Conservation (phyloP, 1,140 invertebrate species). For the Eufriesea mexicana region DNA sequence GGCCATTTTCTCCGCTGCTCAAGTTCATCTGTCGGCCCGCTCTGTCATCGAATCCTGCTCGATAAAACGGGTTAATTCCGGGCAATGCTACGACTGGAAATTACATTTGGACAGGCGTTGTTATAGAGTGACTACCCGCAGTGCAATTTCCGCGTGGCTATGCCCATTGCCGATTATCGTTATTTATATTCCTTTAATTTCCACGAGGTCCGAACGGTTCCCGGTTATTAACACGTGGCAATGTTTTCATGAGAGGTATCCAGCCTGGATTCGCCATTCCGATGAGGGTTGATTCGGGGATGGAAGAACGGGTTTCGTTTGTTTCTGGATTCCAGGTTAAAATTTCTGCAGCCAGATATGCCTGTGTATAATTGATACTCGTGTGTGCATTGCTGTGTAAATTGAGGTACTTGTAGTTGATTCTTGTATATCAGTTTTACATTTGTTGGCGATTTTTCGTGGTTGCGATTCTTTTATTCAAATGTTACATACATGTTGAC, state of each 20-base stretch:
- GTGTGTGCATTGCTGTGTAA: too few species aligned
- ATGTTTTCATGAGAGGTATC: neutral
- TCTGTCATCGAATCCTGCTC: neutral
- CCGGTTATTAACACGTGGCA: slow-evolving; percentile 1
- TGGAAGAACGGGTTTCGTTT: neutral
- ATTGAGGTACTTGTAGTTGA: too few species aligned
- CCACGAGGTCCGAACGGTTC: neutral
- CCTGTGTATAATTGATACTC: too few species aligned
- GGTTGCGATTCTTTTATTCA: too few species aligned
- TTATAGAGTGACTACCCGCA: slow-evolving; percentile 57
- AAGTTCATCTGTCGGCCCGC: slow-evolving; percentile 38
- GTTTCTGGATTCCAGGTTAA: too few species aligned
- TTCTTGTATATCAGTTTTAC: too few species aligned
- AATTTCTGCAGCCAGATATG: too few species aligned
- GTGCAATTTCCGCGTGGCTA: slow-evolving; percentile 57
- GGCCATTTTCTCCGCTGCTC: slow-evolving; percentile 29
- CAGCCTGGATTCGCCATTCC: neutral
- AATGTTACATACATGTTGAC: too few species aligned
- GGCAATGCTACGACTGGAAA: slow-evolving; percentile 54
- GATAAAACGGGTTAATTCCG: slow-evolving; percentile 62
- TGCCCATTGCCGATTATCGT: slow-evolving; percentile 39
- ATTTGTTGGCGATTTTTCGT: too few species aligned
- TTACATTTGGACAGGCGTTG: slow-evolving; percentile 58
- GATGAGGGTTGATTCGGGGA: neutral
- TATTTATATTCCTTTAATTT: slow-evolving; percentile 48